Conservation (phyloP, 1,140 invertebrate species). For the Akabosia matsudoensis region DNA sequence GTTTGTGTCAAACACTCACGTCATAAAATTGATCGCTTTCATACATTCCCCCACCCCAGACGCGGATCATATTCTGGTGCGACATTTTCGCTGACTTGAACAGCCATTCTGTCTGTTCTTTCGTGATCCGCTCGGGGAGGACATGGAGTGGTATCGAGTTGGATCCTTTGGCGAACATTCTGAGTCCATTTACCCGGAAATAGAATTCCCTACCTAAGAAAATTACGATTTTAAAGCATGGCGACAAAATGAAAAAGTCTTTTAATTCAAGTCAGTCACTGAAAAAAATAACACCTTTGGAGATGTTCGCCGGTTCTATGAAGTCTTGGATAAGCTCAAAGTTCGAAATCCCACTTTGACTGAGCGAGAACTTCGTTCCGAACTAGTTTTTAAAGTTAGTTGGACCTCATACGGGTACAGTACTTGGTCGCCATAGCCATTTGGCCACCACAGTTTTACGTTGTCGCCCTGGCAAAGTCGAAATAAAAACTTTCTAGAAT, state of each 20-base stretch:
- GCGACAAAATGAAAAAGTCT: too few relatives aligned
- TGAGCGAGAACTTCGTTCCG: not conserved
- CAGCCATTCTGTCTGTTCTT: conserved; percentile 57
- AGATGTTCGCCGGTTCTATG: conserved; percentile 52
- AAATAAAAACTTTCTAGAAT: not conserved
- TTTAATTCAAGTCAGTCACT: too few relatives aligned
- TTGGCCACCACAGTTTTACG: conserved; percentile 52
- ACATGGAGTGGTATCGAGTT: conserved; percentile 92
- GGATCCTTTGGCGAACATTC: conserved; percentile 93
- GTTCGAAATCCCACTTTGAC: conserved; percentile 78
- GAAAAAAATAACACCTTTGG: not conserved
- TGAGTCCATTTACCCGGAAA: conserved; percentile 79
- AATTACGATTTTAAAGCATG: too few relatives aligned
- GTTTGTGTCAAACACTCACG: conserved; percentile 51
- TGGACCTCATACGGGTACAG: conserved; percentile 29
- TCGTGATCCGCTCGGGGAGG: conserved; percentile 71
- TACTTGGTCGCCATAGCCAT: conserved; percentile 35
- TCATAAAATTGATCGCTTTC: conserved; percentile 90
- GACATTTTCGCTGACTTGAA: conserved; percentile 69
- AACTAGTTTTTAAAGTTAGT: not conserved
- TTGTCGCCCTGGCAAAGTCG: conserved; percentile 33
- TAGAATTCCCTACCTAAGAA: conserved; percentile 74
- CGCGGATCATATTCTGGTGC: conserved; percentile 89
- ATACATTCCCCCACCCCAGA: conserved; percentile 97
- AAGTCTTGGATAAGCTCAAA: conserved; percentile 72